Conservation (phyloP, 2,888 invertebrate genomes). For the Heteromurus nitidus region DNA sequence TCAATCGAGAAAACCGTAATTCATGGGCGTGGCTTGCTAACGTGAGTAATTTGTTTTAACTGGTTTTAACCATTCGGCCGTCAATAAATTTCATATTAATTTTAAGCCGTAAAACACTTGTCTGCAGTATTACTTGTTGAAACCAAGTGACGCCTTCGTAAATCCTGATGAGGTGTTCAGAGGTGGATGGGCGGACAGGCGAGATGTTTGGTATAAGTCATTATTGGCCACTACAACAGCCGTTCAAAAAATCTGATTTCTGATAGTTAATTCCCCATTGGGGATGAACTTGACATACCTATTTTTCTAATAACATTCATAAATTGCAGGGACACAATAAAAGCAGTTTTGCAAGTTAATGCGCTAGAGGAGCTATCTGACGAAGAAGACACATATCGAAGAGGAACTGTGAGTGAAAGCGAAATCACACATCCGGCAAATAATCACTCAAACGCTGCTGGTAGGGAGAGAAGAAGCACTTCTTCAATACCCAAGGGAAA, state of each 20-base stretch:
- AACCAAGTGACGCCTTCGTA: constrained; percentile 36
- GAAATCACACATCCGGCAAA: background rate
- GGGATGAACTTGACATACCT: background rate
- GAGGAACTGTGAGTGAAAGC: background rate
- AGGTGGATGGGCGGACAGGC: constrained; percentile 43
- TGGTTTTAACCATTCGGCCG: too few species aligned
- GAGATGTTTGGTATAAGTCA: constrained; percentile 45
- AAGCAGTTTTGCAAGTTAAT: constrained; percentile 32
- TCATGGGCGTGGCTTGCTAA: constrained; percentile 62
- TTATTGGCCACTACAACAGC: background rate
- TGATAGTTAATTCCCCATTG: too few species aligned
- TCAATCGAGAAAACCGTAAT: constrained; percentile 35
- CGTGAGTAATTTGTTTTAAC: constrained; percentile 24
- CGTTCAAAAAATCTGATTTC: too few species aligned
- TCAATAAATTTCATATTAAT: background rate
- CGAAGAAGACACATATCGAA: background rate
- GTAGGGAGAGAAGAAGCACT: background rate
- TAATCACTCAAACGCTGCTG: background rate
- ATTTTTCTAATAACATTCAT: background rate
- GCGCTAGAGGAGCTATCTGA: background rate
- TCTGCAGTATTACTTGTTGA: constrained; percentile 39
- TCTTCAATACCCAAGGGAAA: too few species aligned
- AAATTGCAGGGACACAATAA: constrained; percentile 24
- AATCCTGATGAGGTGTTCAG: constrained; percentile 49
- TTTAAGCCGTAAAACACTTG: background rate